These are phyloP conservation scores for Crypturellus undulatus DNA, from an alignment of 2,113 vertebrate species.

Conservation along the genomic window DNA sequence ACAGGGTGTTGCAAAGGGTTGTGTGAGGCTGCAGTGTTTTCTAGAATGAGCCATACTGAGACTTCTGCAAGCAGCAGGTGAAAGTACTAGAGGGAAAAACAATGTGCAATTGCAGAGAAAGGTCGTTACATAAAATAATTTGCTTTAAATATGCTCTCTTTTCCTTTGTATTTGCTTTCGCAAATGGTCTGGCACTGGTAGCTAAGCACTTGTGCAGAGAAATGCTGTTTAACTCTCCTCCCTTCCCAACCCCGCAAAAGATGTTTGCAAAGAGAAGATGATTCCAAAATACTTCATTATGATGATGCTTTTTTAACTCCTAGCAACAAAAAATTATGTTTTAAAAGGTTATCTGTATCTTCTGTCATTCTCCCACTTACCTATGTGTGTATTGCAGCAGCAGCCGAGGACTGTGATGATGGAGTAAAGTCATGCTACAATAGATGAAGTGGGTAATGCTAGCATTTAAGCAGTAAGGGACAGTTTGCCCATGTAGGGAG, in stretches of 20 bases:
- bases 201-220: background rate
- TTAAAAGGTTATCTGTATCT: background rate
- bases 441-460: background rate
- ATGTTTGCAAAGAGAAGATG: background rate
- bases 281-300: background rate
- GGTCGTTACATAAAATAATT: background rate
- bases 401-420: background rate
- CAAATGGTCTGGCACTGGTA: background rate
- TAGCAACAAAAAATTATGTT: background rate
- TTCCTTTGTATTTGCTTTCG: background rate
- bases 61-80: background rate
- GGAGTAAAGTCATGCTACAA: background rate
- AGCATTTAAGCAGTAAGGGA: background rate
- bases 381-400: background rate
- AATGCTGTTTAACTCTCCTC: background rate
- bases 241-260: no score
- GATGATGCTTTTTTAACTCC: background rate
- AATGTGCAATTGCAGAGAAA: background rate
- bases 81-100: background rate
- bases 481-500: fast-evolving
- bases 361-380: background rate
- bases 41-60: background rate
- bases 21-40: background rate
- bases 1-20: background rate
- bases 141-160: background rate